Percentiles rank a stretch among this genome's conserved stretches.
Evolutionary conservation across 2,113 vertebrate genomes (phyloP).

Genomic region (Zosterops pallidus): DNA sequence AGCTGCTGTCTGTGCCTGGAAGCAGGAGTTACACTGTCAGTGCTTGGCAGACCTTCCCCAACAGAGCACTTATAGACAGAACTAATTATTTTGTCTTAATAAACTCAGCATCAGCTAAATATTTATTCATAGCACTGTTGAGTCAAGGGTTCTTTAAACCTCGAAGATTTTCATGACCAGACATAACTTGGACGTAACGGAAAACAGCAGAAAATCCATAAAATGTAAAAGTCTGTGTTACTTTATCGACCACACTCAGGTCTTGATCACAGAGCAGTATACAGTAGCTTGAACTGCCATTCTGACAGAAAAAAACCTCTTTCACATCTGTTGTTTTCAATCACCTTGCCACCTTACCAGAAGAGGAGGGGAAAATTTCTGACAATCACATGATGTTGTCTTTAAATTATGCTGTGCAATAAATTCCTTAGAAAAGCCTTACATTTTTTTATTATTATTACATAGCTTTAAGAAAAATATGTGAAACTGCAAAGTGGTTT

Average conservation of each 20-base stretch:
- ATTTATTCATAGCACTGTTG: neutral
- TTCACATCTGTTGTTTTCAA: neutral
- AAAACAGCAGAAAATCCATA: neutral
- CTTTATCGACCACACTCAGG: neutral
- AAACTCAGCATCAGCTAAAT: neutral
- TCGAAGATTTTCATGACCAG: neutral
- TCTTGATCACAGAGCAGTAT: neutral
- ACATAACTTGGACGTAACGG: neutral
- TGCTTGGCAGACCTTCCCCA: neutral
- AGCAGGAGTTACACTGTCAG: neutral
- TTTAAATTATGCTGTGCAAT: conserved; percentile 44
- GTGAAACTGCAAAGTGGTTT: conserved; percentile 57
- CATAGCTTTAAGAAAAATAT: conserved; percentile 34
- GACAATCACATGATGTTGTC: conserved; percentile 31
- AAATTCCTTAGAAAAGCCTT: conserved; percentile 52
- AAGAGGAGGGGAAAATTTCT: conserved; percentile 23
- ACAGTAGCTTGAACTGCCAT: neutral
- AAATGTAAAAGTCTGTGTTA: neutral
- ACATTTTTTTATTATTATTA: conserved; percentile 37
- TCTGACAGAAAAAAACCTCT: neutral
- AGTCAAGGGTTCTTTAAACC: neutral
- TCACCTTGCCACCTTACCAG: neutral
- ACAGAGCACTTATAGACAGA: neutral
- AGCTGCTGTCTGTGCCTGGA: neutral
- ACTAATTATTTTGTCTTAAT: neutral